Evolutionary conservation across 2,113 vertebrate genomes (phyloP).

Genomic region (Peromyscus californicus): DNA sequence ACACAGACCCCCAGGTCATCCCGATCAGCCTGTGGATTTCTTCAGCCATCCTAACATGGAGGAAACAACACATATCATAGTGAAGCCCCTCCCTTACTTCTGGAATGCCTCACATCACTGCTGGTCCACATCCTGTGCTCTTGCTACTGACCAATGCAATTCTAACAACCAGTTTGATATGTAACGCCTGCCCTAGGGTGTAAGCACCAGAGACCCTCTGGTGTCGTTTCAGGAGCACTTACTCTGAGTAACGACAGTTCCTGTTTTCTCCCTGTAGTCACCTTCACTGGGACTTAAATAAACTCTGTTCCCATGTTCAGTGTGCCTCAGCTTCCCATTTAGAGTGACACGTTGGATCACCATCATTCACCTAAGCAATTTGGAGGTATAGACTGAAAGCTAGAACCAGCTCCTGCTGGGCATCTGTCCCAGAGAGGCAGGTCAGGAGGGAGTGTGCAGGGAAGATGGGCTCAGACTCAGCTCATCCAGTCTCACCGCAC

Average conservation of each 20-base stretch:
- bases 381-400: rapidly evolving
- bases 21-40: neutral
- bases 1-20: neutral
- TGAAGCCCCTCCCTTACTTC: rapidly evolving
- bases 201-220: neutral
- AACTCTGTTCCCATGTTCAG: neutral
- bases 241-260: neutral
- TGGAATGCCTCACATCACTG: neutral
- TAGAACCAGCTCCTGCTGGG: too few species aligned
- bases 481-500: neutral
- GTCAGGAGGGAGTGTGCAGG: neutral
- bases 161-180: neutral
- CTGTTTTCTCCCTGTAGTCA: neutral
- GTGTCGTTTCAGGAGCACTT: neutral
- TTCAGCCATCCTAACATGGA: neutral
- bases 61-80: too few species aligned
- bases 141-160: neutral
- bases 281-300: neutral
- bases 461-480: too few species aligned
- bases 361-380: neutral
- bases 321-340: neutral
- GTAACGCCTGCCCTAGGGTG: neutral
- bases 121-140: neutral
- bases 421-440: neutral
- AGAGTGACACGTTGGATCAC: neutral